Base-by-base conservation (phyloP, 1,140 invertebrate species). In the Habropoda laboriosa region DNA sequence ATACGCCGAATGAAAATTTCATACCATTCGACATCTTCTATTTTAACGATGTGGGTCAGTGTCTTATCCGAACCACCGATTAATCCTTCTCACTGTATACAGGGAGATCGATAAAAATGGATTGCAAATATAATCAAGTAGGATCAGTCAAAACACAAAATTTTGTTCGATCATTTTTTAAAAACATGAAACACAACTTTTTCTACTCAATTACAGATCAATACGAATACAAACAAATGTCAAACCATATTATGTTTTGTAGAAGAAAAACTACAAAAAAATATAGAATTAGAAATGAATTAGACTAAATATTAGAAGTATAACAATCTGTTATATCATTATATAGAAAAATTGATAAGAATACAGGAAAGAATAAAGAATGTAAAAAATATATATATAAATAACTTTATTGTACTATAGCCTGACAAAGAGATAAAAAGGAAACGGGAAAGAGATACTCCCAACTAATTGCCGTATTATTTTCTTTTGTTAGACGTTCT, bases 21-120 rank as follows among this genome's bases (percentile, higher is more conserved):
- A 85, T 61, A 57, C 70, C 61, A 81, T 85, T 85, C 72, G 82
- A 85, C 51, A 72, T 63, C 55, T 86, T 82, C 76, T 85, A 82
- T 85, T 86, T 81, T 64, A 67, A 64, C 80, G n/a, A 86, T 79
- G 71, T 86, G 35, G 85, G 83, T 82, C 85, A 75, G 42, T 79
- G 58, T 78, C 58, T 66, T n/a, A 7, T 18, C 8, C n/a, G 24
- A n/a, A 49, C 27, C 27, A n/a, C 30, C 24, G 24, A 30, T 67
- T 83, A 68, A 72, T 83, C 66, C 68, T 75, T 21, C 30, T 24
- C 21, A 35, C 32, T 7, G n/a, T 10, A 27, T 3, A 4, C 6
- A 18, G 5, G 40, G 27, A 42, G 24, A 18, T 61, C 71, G 32
- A 73, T 45, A 27, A n/a, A 58, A 27, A 58, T 21, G 27, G 32